A percentile compares a stretch with the other conserved stretches of the same genome.
Conservation (phyloP, 37 sponge, comb jelly and placozoan species). For the Beroe forskalii region DNA sequence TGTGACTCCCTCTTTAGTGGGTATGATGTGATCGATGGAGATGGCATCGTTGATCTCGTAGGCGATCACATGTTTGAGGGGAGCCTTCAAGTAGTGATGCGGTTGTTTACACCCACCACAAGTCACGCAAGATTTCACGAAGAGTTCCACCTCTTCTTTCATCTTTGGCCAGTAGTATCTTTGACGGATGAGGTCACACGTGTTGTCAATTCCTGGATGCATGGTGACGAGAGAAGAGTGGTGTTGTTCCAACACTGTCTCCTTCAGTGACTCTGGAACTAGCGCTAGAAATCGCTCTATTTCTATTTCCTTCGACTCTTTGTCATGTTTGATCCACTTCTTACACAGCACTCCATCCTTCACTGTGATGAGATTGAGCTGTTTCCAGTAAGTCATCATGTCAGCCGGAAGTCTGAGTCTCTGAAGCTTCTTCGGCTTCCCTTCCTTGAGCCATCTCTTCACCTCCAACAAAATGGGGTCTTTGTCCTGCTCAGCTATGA, state of each 20-base stretch:
- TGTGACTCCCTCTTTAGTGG: background rate
- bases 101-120: constrained; percentile 4
- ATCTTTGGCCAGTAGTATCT: background rate
- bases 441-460: constrained; percentile 3
- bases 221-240: background rate
- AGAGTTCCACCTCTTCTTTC: background rate
- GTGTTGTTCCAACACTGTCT: background rate
- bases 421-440: background rate
- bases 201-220: constrained; percentile 7
- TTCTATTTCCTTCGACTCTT: background rate
- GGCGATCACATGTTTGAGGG: background rate
- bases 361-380: background rate
- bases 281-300: background rate
- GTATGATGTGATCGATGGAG: background rate
- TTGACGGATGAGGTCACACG: background rate
- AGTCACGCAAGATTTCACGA: background rate
- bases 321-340: background rate
- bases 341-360: background rate
- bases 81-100: background rate
- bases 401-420: background rate
- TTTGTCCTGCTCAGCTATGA: background rate
- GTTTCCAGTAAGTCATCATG: constrained; percentile 32
- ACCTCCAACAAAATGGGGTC: constrained; percentile 3
- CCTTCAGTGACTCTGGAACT: background rate
- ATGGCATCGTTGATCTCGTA: background rate